Evolutionary conservation across 2,113 vertebrate genomes (phyloP), one percentile per base, ranked within the genome.

Genomic region (Ctenodactylus gundi): DNA sequence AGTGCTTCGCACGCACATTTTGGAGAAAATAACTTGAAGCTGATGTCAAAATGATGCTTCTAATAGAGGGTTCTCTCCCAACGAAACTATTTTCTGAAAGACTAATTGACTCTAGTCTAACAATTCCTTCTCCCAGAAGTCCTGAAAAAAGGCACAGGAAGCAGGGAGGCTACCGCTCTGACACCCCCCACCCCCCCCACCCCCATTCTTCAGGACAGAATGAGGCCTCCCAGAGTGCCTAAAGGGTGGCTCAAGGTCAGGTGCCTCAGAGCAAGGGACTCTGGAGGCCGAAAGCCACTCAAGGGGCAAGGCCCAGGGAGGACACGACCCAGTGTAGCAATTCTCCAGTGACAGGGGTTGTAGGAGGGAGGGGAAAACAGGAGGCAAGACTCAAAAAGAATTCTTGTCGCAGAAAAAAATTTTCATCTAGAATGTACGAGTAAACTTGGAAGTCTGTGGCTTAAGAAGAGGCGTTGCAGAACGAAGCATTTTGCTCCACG

Each of bases 1-100:
- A 15, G 55, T 53, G 77, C 58, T 67, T 85, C 4, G 1, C 87
- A 75, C 49, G 13, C 65, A 82, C 72, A 73, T 68, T 96, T 90
- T 68, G 67, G 67, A 92, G 72, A 91, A 96, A 94, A 94, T 85
- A 96, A 57, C 77, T 95, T 82, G 78, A 93, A 85, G 49, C 67
- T 92, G 64, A 70, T 92, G 92, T 94, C 95, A 92, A 93, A 93
- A 77, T 21, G 87, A 85, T 89, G 70, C 23, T 82, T 86, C 60
- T 80, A 55, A 94, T 57, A 94, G 68, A 91, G 36, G 86, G 46
- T 65, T 86, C 51, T 96, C 77, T 95, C 91, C 85, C 89, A 81
- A n/a, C 77, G 68, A 82, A 95, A 85, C 67, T 91, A 49, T 91
- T 82, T 85, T 51, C 77, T 93, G 94, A 93, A 60, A 96, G 78